phyloP scores from a whole-genome alignment of 2,113 vertebrate genomes.

The Narcine bancroftii region DNA sequence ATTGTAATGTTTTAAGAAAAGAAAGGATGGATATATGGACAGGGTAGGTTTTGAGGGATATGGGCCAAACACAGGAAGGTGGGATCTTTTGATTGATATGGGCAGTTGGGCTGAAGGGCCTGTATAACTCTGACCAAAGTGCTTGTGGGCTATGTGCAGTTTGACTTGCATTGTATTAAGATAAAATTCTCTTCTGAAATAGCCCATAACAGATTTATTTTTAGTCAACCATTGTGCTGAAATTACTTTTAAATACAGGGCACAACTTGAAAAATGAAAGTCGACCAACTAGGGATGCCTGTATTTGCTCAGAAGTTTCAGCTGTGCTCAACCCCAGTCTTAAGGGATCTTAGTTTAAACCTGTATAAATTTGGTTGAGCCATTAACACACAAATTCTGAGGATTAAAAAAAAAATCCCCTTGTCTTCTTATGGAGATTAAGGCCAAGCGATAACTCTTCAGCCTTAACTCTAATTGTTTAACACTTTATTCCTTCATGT shows the following conservation, averaged over 20 bases:
- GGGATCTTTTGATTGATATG: too few relatives aligned
- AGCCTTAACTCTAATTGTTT: not conserved
- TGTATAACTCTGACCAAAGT: too few relatives aligned
- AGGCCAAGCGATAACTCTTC: not conserved
- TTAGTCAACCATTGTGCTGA: not conserved
- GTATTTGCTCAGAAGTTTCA: too few relatives aligned
- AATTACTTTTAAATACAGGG: not conserved
- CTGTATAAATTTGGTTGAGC: not conserved
- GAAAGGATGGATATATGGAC: too few relatives aligned
- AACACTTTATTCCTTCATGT: not conserved
- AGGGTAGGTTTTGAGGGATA: too few relatives aligned
- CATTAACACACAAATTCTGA: not conserved
- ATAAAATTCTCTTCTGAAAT: not conserved
- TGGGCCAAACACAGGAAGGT: too few relatives aligned
- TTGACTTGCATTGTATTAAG: not conserved
- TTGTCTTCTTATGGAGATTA: not conserved
- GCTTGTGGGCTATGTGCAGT: not conserved
- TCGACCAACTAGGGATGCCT: not conserved
- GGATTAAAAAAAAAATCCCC: not conserved
- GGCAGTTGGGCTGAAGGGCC: too few relatives aligned
- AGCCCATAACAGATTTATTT: not conserved
- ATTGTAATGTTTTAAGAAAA: too few relatives aligned
- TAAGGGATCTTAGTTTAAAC: too few relatives aligned
- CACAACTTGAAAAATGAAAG: not conserved
- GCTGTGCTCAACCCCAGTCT: too few relatives aligned